Evolutionary conservation across 2,888 invertebrate species (phyloP).

Genomic region (Mesorhabditis spiculigera): DNA sequence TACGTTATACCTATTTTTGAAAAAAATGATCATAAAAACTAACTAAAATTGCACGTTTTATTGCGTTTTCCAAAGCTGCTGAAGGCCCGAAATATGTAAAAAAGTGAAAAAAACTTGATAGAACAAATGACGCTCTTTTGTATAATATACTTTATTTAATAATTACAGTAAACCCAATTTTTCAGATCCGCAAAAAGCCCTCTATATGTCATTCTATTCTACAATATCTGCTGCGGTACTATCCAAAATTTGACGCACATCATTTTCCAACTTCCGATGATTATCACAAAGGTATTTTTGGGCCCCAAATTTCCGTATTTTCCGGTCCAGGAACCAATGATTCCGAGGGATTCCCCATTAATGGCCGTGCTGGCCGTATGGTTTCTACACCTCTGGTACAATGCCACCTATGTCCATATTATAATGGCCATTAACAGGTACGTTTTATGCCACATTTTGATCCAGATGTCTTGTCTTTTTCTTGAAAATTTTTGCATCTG

Average conservation of each 20-base stretch:
- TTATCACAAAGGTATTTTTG: neutral
- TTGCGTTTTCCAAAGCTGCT: no score
- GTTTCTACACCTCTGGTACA: constrained; percentile 2
- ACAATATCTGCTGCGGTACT: neutral
- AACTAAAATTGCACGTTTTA: no score
- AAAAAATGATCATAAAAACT: no score
- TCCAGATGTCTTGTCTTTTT: no score
- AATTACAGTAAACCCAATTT: constrained; percentile 30
- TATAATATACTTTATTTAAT: constrained; percentile 24
- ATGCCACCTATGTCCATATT: neutral
- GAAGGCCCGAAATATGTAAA: no score
- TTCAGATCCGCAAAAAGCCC: constrained; percentile 25
- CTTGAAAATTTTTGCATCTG: no score
- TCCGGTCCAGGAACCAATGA: neutral
- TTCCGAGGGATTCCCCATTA: neutral
- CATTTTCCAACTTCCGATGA: neutral
- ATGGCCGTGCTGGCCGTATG: neutral
- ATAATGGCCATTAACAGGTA: neutral
- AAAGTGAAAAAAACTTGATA: constrained; percentile 12
- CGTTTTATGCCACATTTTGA: no score
- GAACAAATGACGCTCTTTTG: constrained; percentile 22
- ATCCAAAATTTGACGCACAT: neutral
- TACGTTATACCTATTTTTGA: no score
- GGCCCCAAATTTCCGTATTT: neutral
- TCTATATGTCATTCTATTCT: constrained; percentile 12